phyloP scores from a whole-genome alignment of 2,113 vertebrate genomes.

The Galemys pyrenaicus region DNA sequence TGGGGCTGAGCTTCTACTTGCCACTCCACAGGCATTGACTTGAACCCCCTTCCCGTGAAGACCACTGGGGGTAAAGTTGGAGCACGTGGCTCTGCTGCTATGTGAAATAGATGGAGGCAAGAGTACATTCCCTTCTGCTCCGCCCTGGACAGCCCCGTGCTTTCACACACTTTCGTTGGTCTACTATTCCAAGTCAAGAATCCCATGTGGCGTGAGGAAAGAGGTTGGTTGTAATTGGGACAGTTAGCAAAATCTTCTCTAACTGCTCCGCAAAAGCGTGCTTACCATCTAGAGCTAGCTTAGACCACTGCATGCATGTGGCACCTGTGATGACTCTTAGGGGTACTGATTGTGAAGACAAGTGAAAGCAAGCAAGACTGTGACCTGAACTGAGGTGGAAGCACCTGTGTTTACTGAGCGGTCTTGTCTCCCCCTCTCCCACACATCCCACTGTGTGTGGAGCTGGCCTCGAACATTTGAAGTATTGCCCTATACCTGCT shows the following conservation, averaged over 20 bases:
- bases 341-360: background rate
- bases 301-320: background rate
- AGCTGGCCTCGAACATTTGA: background rate
- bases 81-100: background rate
- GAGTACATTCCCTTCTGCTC: background rate
- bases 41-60: background rate
- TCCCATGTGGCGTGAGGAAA: background rate
- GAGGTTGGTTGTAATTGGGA: background rate
- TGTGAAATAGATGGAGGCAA: background rate
- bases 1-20: background rate
- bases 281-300: background rate
- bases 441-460: background rate
- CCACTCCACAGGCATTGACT: background rate
- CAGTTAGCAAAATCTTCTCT: background rate
- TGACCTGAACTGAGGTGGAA: background rate
- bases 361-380: background rate
- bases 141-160: background rate
- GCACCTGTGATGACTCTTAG: rapidly evolving
- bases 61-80: background rate
- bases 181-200: background rate
- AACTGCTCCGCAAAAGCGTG: background rate
- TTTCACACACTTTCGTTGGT: background rate
- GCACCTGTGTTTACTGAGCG: background rate
- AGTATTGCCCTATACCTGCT: background rate
- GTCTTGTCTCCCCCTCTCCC: background rate